Evolutionary conservation across 2,113 vertebrate genomes (phyloP), one percentile per base, ranked within the genome.

Genomic region (Actenoides hombroni): DNA sequence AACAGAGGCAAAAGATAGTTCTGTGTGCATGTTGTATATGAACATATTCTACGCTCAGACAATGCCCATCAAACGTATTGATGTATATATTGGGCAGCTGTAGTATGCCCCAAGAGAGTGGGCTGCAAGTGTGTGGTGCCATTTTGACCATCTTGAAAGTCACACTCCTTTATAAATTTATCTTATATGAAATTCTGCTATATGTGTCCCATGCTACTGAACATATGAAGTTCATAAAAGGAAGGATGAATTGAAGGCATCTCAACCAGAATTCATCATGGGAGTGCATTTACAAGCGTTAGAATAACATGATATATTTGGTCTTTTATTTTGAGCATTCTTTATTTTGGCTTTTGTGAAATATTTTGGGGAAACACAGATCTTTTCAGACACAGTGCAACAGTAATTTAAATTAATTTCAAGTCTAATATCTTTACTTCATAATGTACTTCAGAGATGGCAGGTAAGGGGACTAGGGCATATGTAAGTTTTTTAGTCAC

Each of bases 281-380:
- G 76, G 65, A 83, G 51, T 89, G 33, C 19, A 16, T 91, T 81
- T 84, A 17, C 12, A 46, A 59, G 8, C 51, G 81, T 82, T 74
- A 26, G 16, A 95, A 79, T 89, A 48, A 56, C 53, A 60, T 37
- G 28, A 84, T 11, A 4, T 80, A 49, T 83, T 60, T 77, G 5
- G 4, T 81, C 1, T 59, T 97, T 95, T 94, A 42, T 83, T 96
- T 95, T 90, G 51, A 42, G 37, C 10, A 31, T 73, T 75, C 82
- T 95, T 92, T 92, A n/a, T 74, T 97, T 94, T 94, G 84, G 44
- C n/a, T 95, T 63, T 68, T 77, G 33, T 76, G 83, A 77, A 76
- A 44, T 88, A 11, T 48, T 96, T 96, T 79, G 81, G 78, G 87
- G 70, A 56, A 94, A 69, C 15, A 56, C 16, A 51, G 54, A 83